phyloP scores from a whole-genome alignment of 1,140 invertebrate genomes.

The Homalodisca vitripennis region DNA sequence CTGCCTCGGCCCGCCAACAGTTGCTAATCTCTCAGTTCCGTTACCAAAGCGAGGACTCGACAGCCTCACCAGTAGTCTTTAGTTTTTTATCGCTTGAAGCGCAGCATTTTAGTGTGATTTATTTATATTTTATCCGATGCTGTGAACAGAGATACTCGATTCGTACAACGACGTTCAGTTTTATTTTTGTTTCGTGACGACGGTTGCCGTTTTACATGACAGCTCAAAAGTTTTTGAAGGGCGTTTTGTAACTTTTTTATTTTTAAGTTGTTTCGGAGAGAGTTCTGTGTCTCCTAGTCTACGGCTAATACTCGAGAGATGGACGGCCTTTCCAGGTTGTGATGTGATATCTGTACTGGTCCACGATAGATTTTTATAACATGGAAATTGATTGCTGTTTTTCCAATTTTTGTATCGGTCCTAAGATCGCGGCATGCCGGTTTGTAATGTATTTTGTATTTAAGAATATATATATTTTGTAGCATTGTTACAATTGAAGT shows the following conservation, averaged over 20 bases:
- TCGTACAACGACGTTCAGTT: conserved; percentile 19
- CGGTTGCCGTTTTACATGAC: conserved; percentile 1
- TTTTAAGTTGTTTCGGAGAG: no score
- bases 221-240: neutral
- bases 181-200: no score
- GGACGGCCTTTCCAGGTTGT: conserved; percentile 11
- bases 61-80: conserved; percentile 14
- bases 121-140: neutral
- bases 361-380: conserved; percentile 7
- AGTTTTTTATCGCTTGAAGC: conserved; percentile 7
- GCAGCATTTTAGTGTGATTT: conserved; percentile 8
- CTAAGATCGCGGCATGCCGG: conserved; percentile 18
- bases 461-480: conserved; percentile 25
- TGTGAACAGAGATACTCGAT: neutral
- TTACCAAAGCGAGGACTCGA: conserved; percentile 10
- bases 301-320: no score
- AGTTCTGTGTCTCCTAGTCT: neutral
- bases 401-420: conserved; percentile 26
- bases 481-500: conserved; percentile 17
- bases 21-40: conserved; percentile 31
- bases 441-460: conserved; percentile 29
- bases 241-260: conserved; percentile 8
- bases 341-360: conserved; percentile 11
- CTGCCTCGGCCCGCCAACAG: conserved; percentile 55
- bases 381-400: conserved; percentile 15